Percentiles rank a stretch among this genome's conserved stretches.
Conservation (phyloP, 2,888 invertebrate genomes). For the Geotrupes spiniger region DNA sequence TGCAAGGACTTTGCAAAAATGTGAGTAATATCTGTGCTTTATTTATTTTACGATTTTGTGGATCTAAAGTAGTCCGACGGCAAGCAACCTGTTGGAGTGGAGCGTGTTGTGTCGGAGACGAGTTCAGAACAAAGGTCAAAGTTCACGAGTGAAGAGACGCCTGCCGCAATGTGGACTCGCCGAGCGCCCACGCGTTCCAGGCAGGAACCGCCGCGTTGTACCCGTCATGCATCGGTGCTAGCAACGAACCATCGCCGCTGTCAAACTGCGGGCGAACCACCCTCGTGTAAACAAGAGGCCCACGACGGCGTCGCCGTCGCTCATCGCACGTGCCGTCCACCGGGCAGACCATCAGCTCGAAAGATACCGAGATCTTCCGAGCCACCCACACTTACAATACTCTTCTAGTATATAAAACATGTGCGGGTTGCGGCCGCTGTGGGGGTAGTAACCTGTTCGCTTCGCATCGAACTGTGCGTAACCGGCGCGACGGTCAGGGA, state of each 20-base stretch:
- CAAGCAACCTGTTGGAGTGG: conserved; percentile 32
- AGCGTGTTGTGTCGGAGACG: conserved; percentile 34
- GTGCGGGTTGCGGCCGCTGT: conserved; percentile 29
- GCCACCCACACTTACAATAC: conserved; percentile 29
- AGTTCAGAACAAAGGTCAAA: conserved; percentile 40
- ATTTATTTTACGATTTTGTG: too few species aligned
- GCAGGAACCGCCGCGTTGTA: conserved; percentile 27
- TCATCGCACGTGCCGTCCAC: conserved; percentile 26
- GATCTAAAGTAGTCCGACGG: not conserved
- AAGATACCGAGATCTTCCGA: conserved; percentile 25
- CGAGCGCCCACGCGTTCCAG: conserved; percentile 35
- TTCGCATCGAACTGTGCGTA: conserved; percentile 23
- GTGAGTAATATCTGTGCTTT: too few species aligned
- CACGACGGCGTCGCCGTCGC: conserved; percentile 13
- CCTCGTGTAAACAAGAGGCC: conserved; percentile 21
- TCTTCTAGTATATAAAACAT: conserved; percentile 30
- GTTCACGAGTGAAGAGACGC: conserved; percentile 36
- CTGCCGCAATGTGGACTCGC: conserved; percentile 37
- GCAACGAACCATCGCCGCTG: conserved; percentile 14
- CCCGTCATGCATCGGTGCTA: conserved; percentile 14
- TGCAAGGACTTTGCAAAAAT: too few species aligned
- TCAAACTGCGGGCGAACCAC: conserved; percentile 26
- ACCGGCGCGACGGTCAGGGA: conserved; percentile 25
- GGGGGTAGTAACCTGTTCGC: conserved; percentile 28
- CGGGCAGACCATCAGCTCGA: conserved; percentile 19